Evolutionary conservation across 1,140 invertebrate species (phyloP).

Genomic region (Colletes latitarsis): DNA sequence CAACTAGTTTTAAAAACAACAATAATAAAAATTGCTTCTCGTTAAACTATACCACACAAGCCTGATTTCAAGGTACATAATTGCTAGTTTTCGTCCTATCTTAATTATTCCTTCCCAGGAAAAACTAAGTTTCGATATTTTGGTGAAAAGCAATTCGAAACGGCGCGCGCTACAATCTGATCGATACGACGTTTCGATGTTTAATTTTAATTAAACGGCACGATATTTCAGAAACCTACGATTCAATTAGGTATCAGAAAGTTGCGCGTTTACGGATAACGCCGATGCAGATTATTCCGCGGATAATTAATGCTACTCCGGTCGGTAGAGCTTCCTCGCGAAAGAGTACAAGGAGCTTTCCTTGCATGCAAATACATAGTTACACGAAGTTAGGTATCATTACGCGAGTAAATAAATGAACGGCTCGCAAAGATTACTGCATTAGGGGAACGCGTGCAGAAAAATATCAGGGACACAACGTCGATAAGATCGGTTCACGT

Average conservation of each 20-base stretch:
- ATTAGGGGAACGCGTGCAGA: neutral
- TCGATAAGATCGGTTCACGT: neutral
- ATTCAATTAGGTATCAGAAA: constrained; percentile 18
- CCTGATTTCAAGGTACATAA: too few species aligned
- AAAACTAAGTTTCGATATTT: too few species aligned
- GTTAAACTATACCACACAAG: too few species aligned
- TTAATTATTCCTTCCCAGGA: too few species aligned
- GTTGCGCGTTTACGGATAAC: neutral
- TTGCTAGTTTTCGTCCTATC: too few species aligned
- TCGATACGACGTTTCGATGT: neutral
- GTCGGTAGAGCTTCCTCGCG: too few species aligned
- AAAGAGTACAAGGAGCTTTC: neutral
- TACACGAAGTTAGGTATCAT: neutral
- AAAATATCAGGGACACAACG: neutral
- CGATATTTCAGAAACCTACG: neutral
- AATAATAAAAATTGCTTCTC: too few species aligned
- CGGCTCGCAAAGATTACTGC: neutral
- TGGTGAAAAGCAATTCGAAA: neutral
- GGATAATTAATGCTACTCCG: neutral
- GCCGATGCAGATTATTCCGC: too few species aligned
- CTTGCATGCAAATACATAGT: neutral
- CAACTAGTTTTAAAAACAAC: too few species aligned
- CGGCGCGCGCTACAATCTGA: neutral
- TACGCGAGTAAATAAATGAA: neutral
- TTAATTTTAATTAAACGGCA: constrained; percentile 8